Conservation (phyloP, 2,888 invertebrate genomes). For the Apocheima hispidaria region DNA sequence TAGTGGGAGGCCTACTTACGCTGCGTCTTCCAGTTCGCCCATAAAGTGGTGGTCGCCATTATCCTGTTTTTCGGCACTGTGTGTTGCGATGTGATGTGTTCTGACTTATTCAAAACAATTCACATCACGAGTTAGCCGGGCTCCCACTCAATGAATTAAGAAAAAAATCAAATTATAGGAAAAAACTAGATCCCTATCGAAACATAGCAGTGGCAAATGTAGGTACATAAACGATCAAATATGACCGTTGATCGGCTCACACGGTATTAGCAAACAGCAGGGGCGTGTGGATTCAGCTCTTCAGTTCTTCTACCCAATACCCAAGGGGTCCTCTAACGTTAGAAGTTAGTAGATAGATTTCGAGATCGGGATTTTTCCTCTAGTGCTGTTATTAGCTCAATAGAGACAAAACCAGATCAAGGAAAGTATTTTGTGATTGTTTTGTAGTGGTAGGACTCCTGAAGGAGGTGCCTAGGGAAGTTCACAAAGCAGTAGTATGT, state of each 20-base stretch:
- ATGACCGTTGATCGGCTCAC: constrained; percentile 58
- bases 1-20: too few species aligned
- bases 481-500: too few species aligned
- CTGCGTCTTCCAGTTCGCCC: too few species aligned
- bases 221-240: constrained; percentile 54
- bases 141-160: too few species aligned
- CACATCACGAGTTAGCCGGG: too few species aligned
- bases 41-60: too few species aligned
- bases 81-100: too few species aligned
- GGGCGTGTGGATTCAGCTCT: constrained; percentile 70
- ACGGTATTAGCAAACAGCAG: constrained; percentile 62
- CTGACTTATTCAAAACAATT: too few species aligned
- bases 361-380: constrained; percentile 21
- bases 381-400: constrained; percentile 19
- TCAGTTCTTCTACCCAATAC: constrained; percentile 67
- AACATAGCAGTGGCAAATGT: constrained; percentile 22
- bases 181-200: constrained; percentile 24
- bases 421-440: neutral
- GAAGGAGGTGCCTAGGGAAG: too few species aligned
- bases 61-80: too few species aligned
- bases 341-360: constrained; percentile 44
- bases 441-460: too few species aligned
- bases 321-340: constrained; percentile 53
- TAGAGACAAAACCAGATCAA: neutral
- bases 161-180: neutral